These are phyloP conservation scores for Pongo pygmaeus DNA, from an alignment of 2,113 vertebrate species.

Conservation along the genomic window DNA sequence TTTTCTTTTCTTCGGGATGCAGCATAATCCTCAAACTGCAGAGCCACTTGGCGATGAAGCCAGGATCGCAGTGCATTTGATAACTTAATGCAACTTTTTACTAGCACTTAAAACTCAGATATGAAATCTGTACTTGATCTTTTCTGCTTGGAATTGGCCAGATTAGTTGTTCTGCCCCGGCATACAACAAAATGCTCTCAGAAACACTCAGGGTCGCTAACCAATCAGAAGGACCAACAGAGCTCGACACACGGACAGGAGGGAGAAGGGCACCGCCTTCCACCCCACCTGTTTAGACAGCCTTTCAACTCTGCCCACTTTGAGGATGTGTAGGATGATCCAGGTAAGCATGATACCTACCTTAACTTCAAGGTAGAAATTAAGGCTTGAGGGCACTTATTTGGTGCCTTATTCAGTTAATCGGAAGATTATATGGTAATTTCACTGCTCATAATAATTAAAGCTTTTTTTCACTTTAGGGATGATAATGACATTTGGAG, in stretches of 20 bases:
- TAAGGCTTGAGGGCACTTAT: not conserved
- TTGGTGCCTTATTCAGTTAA: slow-evolving; percentile 3
- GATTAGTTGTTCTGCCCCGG: slow-evolving; percentile 77
- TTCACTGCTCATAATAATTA: not conserved
- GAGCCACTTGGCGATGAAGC: too few species aligned
- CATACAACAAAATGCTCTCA: slow-evolving; percentile 79
- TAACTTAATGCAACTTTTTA: too few species aligned
- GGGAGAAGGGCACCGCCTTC: not conserved
- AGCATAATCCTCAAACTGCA: too few species aligned
- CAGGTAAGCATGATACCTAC: not conserved
- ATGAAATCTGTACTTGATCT: too few species aligned
- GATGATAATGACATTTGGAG: not conserved
- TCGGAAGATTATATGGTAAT: slow-evolving; percentile 43
- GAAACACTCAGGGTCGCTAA: slow-evolving; percentile 12
- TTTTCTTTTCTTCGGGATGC: too few species aligned
- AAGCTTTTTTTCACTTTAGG: not conserved
- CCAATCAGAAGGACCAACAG: not conserved
- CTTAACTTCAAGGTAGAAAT: not conserved
- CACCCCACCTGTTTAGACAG: fast-evolving
- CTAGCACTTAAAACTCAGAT: too few species aligned
- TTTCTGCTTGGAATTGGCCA: slow-evolving; percentile 35
- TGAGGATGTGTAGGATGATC: not conserved
- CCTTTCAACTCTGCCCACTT: not conserved
- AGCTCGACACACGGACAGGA: not conserved
- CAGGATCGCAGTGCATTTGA: too few species aligned